Percentiles rank a stretch among this genome's conserved stretches.
Evolutionary conservation across 2,113 vertebrate species (phyloP).

Genomic region (Prietella phreatophila): DNA sequence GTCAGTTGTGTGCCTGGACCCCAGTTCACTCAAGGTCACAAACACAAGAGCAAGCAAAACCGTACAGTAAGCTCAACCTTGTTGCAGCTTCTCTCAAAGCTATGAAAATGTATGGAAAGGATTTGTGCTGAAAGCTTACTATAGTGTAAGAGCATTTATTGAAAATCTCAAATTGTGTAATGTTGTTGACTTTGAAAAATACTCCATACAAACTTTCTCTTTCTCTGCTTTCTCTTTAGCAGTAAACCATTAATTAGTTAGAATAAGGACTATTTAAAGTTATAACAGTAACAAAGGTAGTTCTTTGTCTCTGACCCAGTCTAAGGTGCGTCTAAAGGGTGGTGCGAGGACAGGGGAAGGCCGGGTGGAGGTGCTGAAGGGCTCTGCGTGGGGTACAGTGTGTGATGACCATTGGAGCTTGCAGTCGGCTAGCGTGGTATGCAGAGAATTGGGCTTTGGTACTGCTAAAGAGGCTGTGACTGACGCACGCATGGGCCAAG

Average conservation of each 20-base stretch:
- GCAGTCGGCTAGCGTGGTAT: slow-evolving; percentile 88
- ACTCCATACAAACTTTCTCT: neutral
- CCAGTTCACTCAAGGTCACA: slow-evolving; percentile 70
- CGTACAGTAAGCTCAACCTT: slow-evolving; percentile 27
- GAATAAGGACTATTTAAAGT: neutral
- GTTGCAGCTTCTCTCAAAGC: neutral
- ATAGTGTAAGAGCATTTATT: neutral
- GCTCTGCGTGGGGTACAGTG: slow-evolving; percentile 88
- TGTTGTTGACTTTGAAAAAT: neutral
- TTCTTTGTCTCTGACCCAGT: slow-evolving; percentile 60
- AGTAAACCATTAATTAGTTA: neutral
- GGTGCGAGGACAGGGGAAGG: slow-evolving; percentile 84
- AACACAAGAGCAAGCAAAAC: slow-evolving; percentile 63
- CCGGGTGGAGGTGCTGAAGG: slow-evolving; percentile 86
- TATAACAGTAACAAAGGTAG: neutral
- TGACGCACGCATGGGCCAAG: slow-evolving; percentile 91
- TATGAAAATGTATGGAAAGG: neutral
- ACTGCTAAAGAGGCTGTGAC: slow-evolving; percentile 90
- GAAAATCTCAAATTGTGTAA: neutral
- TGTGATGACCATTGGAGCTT: slow-evolving; percentile 93
- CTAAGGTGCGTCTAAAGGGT: slow-evolving; percentile 82
- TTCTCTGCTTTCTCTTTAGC: neutral
- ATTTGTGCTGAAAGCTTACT: neutral
- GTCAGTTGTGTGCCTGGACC: slow-evolving; percentile 85
- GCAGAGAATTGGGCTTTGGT: slow-evolving; percentile 93